phyloP scores from a whole-genome alignment of 2,797 vertebrate genomes.

The Parauchenoglanis ngamensis region DNA sequence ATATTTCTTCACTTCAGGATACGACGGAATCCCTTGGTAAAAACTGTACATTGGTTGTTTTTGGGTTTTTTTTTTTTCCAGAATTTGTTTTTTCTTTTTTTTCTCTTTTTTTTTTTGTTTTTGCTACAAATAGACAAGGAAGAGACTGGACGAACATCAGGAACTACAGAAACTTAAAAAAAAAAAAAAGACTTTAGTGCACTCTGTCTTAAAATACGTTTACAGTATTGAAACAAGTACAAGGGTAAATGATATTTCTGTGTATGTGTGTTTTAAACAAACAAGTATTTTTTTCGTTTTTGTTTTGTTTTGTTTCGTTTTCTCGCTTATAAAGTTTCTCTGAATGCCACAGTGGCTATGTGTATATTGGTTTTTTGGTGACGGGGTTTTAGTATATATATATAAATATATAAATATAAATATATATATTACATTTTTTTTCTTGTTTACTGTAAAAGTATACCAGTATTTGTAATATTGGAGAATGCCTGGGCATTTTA shows the following conservation, averaged over 20 bases:
- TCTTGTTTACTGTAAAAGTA: conserved; percentile 99
- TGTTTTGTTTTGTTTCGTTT: conserved; percentile 58
- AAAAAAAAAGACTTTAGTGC: conserved; percentile 85
- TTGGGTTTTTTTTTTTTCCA: neutral
- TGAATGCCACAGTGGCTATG: conserved; percentile 90
- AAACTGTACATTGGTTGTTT: conserved; percentile 57
- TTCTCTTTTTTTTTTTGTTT: conserved; percentile 33
- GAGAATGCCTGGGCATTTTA: conserved; percentile 99
- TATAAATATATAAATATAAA: conserved; percentile 72
- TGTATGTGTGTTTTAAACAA: conserved; percentile 95
- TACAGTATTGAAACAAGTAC: conserved; percentile 99
- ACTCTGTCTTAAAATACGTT: conserved; percentile 99
- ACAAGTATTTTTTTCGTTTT: conserved; percentile 60
- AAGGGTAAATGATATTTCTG: conserved; percentile 95
- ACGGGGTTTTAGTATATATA: conserved; percentile 98
- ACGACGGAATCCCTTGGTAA: conserved; percentile 66
- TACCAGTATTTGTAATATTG: conserved; percentile 99
- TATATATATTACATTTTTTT: conserved; percentile 91
- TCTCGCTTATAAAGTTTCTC: conserved; percentile 88
- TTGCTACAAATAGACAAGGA: conserved; percentile 69
- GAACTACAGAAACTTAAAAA: conserved; percentile 82
- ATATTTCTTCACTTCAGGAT: conserved; percentile 70
- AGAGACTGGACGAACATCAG: conserved; percentile 82
- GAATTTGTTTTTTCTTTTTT: neutral
- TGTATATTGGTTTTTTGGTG: conserved; percentile 94